Evolutionary conservation across 2,888 invertebrate genomes (phyloP), one percentile per base, ranked within the genome.

Genomic region (Pachliopta kotzebuea): DNA sequence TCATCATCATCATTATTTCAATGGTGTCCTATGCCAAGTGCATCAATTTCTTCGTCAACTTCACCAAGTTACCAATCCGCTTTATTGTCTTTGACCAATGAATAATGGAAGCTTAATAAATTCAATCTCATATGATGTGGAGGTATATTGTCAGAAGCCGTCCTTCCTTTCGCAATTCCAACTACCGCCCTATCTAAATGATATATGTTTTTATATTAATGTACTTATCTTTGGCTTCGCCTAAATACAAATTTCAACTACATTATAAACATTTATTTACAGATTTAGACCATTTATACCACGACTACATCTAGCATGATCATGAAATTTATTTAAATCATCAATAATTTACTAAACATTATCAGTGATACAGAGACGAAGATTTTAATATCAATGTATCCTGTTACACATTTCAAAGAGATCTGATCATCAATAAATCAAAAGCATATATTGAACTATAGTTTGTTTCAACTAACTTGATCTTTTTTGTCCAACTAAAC

Each of bases 221-320:
- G n/a, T n/a, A 83, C 81, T 83, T 83, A 80, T 79, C 79, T 81
- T 84, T 84, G 83, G 83, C 84, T 80, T 84, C 71, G 82, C 84
- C 86, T 83, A 82, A 67, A 71, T 75, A 71, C 65, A 70, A 70
- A 69, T 68, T 66, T 71, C 74, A 69, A 74, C 73, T 70, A 72
- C 63, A 54, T 67, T 69, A 64, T 62, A 63, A 67, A 67, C 70
- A 76, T 70, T 56, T 72, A 77, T 72, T 60, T 76, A 76, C 75
- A 75, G 26, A 64, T 71, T 37, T 72, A 68, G 65, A 69, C 68
- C 70, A 67, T 56, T 68, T 21, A 23, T 21, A 31, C 31, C 50
- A 68, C 68, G 65, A 61, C 55, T 42, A 29, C 29, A 53, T 64
- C 55, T 56, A 59, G 29, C 14, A 21, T 9, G 20, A 14, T 52